phyloP scores from a whole-genome alignment of 2,113 vertebrate genomes.

The Solenodon paradoxus region DNA sequence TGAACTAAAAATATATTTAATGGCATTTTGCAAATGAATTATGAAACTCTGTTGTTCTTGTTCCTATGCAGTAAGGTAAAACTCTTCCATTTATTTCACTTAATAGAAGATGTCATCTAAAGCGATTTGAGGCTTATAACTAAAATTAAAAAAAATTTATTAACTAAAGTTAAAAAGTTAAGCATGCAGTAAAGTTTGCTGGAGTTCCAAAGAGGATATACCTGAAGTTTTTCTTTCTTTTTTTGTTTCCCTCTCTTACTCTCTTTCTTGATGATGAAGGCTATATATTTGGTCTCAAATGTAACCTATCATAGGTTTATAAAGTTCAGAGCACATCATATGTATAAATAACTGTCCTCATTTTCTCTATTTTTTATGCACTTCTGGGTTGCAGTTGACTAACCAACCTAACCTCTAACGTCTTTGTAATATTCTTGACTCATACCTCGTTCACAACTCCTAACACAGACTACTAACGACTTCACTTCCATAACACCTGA shows the following conservation, averaged over 20 bases:
- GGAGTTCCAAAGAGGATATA: neutral
- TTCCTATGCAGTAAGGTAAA: neutral
- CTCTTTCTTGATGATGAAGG: neutral
- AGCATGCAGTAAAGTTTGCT: neutral
- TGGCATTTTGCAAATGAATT: neutral
- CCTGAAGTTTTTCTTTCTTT: neutral
- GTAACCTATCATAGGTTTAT: neutral
- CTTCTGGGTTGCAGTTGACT: neutral
- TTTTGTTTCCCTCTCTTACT: neutral
- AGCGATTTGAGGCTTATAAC: neutral
- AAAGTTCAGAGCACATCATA: neutral
- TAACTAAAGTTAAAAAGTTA: too few relatives aligned
- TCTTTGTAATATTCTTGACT: neutral
- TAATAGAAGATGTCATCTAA: neutral
- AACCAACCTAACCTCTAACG: neutral
- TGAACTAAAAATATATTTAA: neutral
- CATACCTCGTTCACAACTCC: neutral
- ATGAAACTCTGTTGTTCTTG: neutral
- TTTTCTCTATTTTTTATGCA: neutral
- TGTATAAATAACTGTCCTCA: neutral
- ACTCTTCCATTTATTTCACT: neutral
- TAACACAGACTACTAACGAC: neutral
- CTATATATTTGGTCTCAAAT: neutral
- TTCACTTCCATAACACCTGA: neutral
- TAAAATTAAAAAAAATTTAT: neutral